Evolutionary conservation across 2,113 vertebrate genomes (phyloP), one percentile per base, ranked within the genome.

Genomic region (Macroglossus sobrinus): DNA sequence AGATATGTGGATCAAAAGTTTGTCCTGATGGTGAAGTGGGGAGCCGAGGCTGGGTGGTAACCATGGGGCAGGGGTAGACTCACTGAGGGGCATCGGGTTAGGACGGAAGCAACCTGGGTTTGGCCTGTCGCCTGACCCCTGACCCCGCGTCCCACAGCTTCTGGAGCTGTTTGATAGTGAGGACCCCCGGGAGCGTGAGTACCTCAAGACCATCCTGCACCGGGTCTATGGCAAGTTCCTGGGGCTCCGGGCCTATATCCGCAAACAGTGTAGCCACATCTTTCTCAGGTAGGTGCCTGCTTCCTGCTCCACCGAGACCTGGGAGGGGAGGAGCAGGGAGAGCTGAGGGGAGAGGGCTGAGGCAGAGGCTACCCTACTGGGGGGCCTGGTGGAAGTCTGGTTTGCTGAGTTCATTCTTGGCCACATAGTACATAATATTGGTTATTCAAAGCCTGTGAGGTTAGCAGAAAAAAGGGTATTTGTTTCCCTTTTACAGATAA

Each of bases 1-100:
- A 99, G 99, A 97, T 99, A 99, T 21, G 99, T 99, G 84, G 99
- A 99, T 98, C 99, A 99, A 98, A 99, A 99, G 97, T 99, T 99
- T 98, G 99, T 99, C 82, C 96, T 99, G 95, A 99, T 99, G 99
- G 99, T 99, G 97, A 97, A 55, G 94, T 91, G 97, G 90, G 95
- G 69, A 63, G 11, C 75, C 75, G 79, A 61, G 74, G 93, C 78
- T 2, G 92, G 95, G 93, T n/a, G 90, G 81, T 45, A 28, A 28
- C 78, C 13, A 5, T 12, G 55, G 50, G 66, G 59, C 45, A 40
- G 61, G 71, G 84, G 53, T 55, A 66, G 53, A 63, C 28, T 76
- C 33, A n/a, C 66, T 9, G 57, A 74, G 72, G 66, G 59, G 43
- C 2, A 0, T 69, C n/a, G 71, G 57, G 38, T 13, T 26, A 82